Percentiles rank a stretch among this genome's conserved stretches.
phyloP scores from a whole-genome alignment of 2,797 vertebrate genomes.

The Phylloscopus collybita region DNA sequence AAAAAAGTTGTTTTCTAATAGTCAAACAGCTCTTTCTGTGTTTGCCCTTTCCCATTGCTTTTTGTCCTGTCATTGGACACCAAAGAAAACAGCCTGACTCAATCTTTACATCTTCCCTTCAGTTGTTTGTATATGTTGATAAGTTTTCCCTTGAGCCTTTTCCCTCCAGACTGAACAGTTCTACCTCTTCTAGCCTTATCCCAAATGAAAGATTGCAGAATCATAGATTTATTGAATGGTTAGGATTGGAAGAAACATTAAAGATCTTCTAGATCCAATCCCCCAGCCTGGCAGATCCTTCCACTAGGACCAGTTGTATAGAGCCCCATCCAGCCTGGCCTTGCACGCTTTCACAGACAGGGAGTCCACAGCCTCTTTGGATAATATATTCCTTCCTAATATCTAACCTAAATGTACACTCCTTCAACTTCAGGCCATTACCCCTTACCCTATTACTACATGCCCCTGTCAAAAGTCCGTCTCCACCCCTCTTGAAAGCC shows the following conservation, averaged over 20 bases:
- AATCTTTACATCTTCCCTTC: neutral
- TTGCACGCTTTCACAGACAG: neutral
- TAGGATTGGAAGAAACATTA: neutral
- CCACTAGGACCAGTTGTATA: neutral
- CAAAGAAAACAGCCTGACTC: neutral
- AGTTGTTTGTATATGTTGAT: neutral
- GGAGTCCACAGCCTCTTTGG: neutral
- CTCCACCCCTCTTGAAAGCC: neutral
- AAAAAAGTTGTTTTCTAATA: neutral
- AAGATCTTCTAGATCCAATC: neutral
- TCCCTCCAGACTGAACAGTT: neutral
- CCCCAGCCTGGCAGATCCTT: neutral
- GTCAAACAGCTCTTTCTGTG: neutral
- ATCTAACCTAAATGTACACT: neutral
- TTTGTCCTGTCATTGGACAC: neutral
- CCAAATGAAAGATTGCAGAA: neutral
- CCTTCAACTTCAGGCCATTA: neutral
- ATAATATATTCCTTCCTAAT: neutral
- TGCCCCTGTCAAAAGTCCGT: neutral
- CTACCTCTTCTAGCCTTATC: neutral
- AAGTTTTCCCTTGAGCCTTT: neutral
- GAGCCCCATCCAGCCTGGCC: neutral
- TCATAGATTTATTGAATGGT: neutral
- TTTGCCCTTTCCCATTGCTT: neutral
- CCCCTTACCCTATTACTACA: neutral